Evolutionary conservation across 2,797 vertebrate species (phyloP).

Genomic region (Emydoidea blandingii): DNA sequence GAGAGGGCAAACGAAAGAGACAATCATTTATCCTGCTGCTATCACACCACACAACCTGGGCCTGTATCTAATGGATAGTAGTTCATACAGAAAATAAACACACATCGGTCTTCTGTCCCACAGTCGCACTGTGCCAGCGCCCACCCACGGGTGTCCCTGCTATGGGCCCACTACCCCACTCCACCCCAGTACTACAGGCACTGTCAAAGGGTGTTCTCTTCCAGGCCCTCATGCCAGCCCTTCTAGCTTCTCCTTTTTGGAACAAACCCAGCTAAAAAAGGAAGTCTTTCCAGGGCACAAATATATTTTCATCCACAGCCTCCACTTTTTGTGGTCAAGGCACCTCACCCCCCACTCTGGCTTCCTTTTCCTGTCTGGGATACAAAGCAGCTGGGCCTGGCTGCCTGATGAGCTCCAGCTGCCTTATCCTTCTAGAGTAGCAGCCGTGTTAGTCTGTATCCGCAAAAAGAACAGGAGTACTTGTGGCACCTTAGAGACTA

Average conservation of each 20-base stretch:
- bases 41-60: not conserved
- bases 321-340: no score
- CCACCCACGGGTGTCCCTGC: fast-evolving
- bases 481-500: no score
- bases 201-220: not conserved
- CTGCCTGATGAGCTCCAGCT: not conserved
- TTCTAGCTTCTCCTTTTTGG: not conserved
- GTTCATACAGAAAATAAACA: not conserved
- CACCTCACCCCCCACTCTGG: not conserved
- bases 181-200: not conserved
- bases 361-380: not conserved
- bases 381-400: not conserved
- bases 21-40: not conserved
- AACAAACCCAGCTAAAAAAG: not conserved
- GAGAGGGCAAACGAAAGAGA: not conserved
- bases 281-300: not conserved
- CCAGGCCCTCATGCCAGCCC: fast-evolving
- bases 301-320: not conserved
- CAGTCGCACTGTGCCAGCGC: not conserved
- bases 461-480: no score
- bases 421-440: not conserved
- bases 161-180: not conserved
- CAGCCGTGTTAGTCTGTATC: no score
- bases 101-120: not conserved
- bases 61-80: not conserved